Base-by-base conservation (phyloP, 2,113 vertebrate genomes). In the Calyptommatus sinebrachiatus region DNA sequence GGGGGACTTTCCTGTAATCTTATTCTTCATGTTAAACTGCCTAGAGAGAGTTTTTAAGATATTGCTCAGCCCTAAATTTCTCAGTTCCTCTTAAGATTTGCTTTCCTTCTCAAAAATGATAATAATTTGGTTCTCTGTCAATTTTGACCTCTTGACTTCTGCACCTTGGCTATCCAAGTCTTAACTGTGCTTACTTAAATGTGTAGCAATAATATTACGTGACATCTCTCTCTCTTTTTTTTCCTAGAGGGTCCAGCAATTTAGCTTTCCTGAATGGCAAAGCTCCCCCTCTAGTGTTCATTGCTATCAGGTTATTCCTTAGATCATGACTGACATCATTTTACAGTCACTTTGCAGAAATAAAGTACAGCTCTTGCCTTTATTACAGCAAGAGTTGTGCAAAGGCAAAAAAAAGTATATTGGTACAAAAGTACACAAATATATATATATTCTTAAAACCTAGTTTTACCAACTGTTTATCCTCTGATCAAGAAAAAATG, bases 221-320 rank as follows among this genome's bases (percentile, higher is more conserved):
- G 90, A 90, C 91, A 92, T 84, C 89, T 91, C 85, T 57, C 18
- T 91, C 85, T 57, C 18, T 90, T 88, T 91, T 86, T 62, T n/a
- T 5, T 92, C 90, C 93, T 88, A 90, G 88, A 92, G 88, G 90
- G 84, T 83, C 84, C 84, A 68, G 84, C 87, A 90, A 89, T 91
- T 92, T 91, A 81, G 89, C 79, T 91, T 91, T 94, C 87, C 93
- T 91, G 93, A 95, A 95, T 89, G 96, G 96, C 80, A 97, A 97
- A 99, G 97, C 96, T 97, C 97, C 97, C 97, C 98, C 97, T 97
- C 97, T 99, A 99, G 98, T 97, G 97, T 99, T 97, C 97, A 94
- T 82, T 95, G 92, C 89, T 93, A 94, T 93, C 92, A 91, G 84
- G 87, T 91, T 93, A 92, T 95, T 95, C 86, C 84, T 92, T 73